phyloP scores from a whole-genome alignment of 2,797 vertebrate genomes.

The Takifugu rubripes region DNA sequence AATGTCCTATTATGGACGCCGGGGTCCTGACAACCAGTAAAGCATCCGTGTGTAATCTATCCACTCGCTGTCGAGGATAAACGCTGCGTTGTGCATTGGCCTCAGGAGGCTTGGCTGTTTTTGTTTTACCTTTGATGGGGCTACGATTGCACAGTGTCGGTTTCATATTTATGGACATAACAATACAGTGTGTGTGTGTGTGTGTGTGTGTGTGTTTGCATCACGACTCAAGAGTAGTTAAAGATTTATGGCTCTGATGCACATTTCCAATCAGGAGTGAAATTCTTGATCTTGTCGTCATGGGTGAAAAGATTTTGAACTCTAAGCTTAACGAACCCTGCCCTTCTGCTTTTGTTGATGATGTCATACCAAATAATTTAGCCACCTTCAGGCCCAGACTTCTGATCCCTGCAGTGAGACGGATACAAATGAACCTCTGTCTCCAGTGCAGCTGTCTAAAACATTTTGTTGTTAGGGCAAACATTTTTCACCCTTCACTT shows the following conservation, averaged over 20 bases:
- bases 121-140: constrained; percentile 22
- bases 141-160: constrained; percentile 14
- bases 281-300: neutral
- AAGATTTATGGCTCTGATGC: constrained; percentile 21
- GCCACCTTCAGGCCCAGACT: neutral
- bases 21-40: constrained; percentile 55
- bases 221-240: neutral
- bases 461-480: constrained; percentile 3
- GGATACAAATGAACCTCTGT: constrained; percentile 20
- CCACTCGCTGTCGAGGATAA: constrained; percentile 36
- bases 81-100: constrained; percentile 19
- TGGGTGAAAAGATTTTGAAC: no score
- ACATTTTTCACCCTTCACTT: constrained; percentile 2
- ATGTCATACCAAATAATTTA: constrained; percentile 18
- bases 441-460: constrained; percentile 12
- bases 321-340: constrained; percentile 2
- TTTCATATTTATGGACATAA: constrained; percentile 10
- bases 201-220: constrained; percentile 8
- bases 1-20: constrained; percentile 57
- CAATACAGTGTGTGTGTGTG: constrained; percentile 12
- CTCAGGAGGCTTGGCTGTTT: constrained; percentile 24
- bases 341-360: constrained; percentile 8
- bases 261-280: constrained; percentile 1
- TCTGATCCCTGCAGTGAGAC: constrained; percentile 20
- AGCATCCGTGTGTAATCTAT: constrained; percentile 62